Evolutionary conservation across 2,888 invertebrate genomes (phyloP), one percentile per base, ranked within the genome.

Genomic region (Drepanosiphum platanoidis): DNA sequence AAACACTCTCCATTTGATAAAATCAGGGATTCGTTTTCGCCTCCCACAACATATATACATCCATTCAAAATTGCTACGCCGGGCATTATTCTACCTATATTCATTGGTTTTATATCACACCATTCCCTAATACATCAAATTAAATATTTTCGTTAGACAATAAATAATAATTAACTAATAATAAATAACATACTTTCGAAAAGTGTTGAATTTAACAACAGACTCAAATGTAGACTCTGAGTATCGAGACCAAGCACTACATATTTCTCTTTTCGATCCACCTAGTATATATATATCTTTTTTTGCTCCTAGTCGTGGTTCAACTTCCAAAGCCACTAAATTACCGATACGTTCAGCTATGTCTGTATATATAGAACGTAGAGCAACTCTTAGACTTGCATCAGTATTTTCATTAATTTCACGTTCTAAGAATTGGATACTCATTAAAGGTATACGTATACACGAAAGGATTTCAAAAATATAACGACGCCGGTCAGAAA

Each of bases 211-310:
- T 90, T 95, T 94, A 88, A 96, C 94, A 32, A 96, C 95, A 15
- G 94, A 93, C 87, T 94, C 93, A 88, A 96, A 94, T 87, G 95
- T 95, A 89, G 95, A 94, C 91, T 97, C 97, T 86, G 94, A 92
- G 88, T 94, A 92, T 88, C 92, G 89, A 89, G 95, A 93, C 92
- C 95, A 94, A 86, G 94, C 92, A 70, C 92, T 92, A 22, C 92
- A 92, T 3, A 90, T 90, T 90, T 96, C 95, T 78, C 96, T 93
- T 88, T 95, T 94, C 1, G 95, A 95, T 22, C 97, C 97, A 36
- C 97, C 97, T 87, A 96, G 95, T 72, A 97, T 93, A 88, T 95
- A 94, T 87, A 97, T 94, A 89, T 94, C 93, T 89, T 96, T 96
- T 87, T 96, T 94, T 0, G 97, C 96, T 89, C 95, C 93, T 87